These are phyloP conservation scores for Trachythela sp. DNA, from an alignment of 64 coral and sea anemone species.

Conservation along the genomic window DNA sequence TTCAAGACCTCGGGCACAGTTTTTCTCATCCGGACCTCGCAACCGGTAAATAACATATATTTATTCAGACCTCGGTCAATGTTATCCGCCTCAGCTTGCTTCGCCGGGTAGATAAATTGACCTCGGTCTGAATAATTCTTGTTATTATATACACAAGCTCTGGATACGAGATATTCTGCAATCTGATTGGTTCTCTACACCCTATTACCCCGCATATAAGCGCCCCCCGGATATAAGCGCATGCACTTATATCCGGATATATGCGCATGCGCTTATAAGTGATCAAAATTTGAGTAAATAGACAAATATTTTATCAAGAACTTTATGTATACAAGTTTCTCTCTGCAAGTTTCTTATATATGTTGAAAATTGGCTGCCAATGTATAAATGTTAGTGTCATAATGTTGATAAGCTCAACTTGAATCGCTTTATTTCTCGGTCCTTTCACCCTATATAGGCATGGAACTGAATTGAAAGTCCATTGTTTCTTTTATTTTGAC, in stretches of 20 bases:
- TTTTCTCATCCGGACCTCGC: too few relatives aligned
- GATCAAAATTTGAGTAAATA: background rate
- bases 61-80: too few relatives aligned
- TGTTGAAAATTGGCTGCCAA: background rate
- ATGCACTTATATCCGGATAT: background rate
- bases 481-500: slow-evolving; percentile 39
- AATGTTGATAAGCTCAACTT: background rate
- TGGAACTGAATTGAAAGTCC: background rate
- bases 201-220: background rate
- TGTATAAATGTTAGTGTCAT: background rate
- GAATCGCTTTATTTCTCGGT: background rate
- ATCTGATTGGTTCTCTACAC: too few relatives aligned
- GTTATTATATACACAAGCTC: too few relatives aligned
- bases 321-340: too few relatives aligned
- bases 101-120: too few relatives aligned
- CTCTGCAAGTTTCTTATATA: background rate
- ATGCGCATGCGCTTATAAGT: background rate
- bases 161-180: too few relatives aligned
- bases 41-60: too few relatives aligned
- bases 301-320: too few relatives aligned
- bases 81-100: too few relatives aligned
- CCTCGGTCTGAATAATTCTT: too few relatives aligned
- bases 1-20: too few relatives aligned
- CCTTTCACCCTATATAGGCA: background rate
- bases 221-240: background rate